Conservation (phyloP, 2,888 invertebrate species). For the Tenodera sinensis region DNA sequence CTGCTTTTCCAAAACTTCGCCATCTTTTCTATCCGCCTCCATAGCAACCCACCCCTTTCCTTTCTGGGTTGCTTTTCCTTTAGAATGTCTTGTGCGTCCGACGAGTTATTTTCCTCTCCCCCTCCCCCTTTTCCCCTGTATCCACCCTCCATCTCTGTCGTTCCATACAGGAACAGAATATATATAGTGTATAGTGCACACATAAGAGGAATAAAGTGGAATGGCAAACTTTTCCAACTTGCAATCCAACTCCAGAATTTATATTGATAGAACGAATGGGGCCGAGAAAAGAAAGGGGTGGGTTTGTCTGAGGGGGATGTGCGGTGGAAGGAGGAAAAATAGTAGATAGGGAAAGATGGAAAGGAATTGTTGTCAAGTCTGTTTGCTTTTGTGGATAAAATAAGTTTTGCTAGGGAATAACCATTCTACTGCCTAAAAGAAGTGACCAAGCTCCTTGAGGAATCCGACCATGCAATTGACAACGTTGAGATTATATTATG, state of each 20-base stretch:
- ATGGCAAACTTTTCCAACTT: slow-evolving; percentile 20
- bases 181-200: neutral
- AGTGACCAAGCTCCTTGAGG: neutral
- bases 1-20: neutral
- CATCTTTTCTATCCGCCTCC: neutral
- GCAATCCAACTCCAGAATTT: slow-evolving; percentile 20
- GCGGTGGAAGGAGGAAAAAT: neutral
- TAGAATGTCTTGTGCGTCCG: neutral
- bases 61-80: neutral
- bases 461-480: neutral
- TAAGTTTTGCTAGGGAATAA: neutral
- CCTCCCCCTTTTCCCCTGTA: neutral
- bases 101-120: neutral
- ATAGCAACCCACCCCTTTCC: neutral
- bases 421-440: neutral
- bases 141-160: neutral
- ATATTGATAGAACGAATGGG: slow-evolving; percentile 21
- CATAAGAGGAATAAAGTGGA: slow-evolving; percentile 12
- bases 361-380: slow-evolving; percentile 17
- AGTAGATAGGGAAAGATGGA: slow-evolving; percentile 9
- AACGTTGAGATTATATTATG: neutral
- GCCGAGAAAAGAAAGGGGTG: slow-evolving; percentile 3
- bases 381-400: slow-evolving; percentile 19
- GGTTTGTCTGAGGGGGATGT: neutral
- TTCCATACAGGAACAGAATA: neutral